A percentile compares a stretch with the other conserved stretches of the same genome.
Conservation (phyloP, 2,797 vertebrate genomes). For the Phaenicophaeus curvirostris region DNA sequence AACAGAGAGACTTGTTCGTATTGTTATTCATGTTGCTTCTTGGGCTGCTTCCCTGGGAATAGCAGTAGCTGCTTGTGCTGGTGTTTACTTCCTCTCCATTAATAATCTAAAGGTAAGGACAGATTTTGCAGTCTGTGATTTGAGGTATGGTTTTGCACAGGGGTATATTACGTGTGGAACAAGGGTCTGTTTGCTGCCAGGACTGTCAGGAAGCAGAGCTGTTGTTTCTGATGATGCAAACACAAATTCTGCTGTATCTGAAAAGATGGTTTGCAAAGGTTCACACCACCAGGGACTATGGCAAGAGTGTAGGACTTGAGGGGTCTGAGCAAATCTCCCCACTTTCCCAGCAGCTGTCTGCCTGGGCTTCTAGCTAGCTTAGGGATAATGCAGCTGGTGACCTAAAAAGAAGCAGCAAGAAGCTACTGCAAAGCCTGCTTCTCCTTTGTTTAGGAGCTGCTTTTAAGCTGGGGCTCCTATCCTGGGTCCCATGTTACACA, state of each 20-base stretch:
- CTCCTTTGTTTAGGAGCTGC: neutral
- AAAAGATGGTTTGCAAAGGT: neutral
- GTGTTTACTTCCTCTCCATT: slow-evolving; percentile 83
- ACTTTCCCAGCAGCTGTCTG: neutral
- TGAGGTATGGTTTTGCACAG: accelerated
- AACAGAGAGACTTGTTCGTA: slow-evolving; percentile 68
- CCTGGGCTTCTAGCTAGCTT: neutral
- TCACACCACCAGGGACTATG: neutral
- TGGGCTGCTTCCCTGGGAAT: slow-evolving; percentile 84
- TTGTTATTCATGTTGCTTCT: slow-evolving; percentile 74
- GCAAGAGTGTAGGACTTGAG: neutral
- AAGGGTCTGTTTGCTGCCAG: accelerated
- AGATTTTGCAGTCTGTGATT: neutral
- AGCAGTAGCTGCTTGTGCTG: slow-evolving; percentile 79
- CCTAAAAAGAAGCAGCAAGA: neutral
- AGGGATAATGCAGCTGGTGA: neutral
- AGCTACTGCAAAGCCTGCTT: neutral
- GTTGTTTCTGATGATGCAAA: neutral
- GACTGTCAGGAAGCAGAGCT: neutral
- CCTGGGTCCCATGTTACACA: accelerated
- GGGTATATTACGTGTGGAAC: neutral
- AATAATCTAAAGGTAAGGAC: slow-evolving; percentile 71
- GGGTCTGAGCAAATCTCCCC: neutral
- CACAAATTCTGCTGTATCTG: neutral
- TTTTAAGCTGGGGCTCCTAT: neutral